phyloP scores from a whole-genome alignment of 53 echinoderm and acorn worm genomes.

The Luidia sarsii region DNA sequence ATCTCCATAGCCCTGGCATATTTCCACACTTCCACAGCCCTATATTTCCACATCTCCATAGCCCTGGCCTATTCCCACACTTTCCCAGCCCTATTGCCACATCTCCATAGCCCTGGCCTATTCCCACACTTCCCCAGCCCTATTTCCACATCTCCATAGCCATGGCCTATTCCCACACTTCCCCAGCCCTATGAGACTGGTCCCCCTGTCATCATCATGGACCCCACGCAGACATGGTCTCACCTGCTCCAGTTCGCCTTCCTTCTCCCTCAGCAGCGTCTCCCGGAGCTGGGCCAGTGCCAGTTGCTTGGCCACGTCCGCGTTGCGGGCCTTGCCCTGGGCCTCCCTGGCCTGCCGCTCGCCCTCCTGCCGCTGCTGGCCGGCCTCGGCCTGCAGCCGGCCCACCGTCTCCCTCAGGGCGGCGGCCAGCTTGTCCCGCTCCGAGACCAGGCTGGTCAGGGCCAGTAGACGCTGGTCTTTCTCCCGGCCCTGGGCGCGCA shows the following conservation, averaged over 20 bases:
- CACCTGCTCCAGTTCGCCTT: conserved; percentile 69
- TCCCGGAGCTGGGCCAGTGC: conserved; percentile 80
- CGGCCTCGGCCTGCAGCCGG: conserved; percentile 11
- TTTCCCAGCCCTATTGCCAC: no score
- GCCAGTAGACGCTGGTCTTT: conserved; percentile 47
- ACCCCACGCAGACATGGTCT: background rate
- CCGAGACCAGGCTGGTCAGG: conserved; percentile 10
- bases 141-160: no score
- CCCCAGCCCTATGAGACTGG: no score
- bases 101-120: no score
- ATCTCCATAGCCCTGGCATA: no score
- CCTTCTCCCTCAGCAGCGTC: conserved; percentile 75
- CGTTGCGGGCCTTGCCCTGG: conserved; percentile 48
- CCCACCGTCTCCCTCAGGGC: conserved; percentile 44
- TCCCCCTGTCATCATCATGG: background rate
- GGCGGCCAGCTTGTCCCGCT: conserved; percentile 37
- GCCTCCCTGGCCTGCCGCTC: conserved; percentile 54
- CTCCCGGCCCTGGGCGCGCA: conserved; percentile 48
- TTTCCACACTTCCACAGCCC: no score
- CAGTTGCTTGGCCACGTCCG: conserved; percentile 60
- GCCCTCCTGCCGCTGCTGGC: conserved; percentile 11
- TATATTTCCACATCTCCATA: no score
- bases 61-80: no score
- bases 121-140: no score
- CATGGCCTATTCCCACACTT: no score